phyloP scores from a whole-genome alignment of 2,888 invertebrate genomes.

The Drosophila subsilvestris region DNA sequence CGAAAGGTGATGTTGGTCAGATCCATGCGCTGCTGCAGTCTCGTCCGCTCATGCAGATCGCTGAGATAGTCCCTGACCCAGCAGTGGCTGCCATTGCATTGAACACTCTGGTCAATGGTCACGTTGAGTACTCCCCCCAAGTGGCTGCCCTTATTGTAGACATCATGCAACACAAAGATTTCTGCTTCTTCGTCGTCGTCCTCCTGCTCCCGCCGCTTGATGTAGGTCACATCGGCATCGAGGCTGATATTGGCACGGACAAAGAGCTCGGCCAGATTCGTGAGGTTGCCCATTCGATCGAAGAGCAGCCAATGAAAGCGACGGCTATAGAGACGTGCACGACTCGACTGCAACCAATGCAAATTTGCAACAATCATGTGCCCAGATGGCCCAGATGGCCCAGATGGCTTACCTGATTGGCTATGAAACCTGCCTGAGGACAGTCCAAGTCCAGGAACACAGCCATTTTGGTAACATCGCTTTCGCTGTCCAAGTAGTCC shows the following conservation, averaged over 20 bases:
- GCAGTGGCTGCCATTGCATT: constrained; percentile 62
- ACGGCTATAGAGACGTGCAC: constrained; percentile 59
- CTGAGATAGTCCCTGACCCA: constrained; percentile 58
- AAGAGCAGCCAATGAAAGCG: constrained; percentile 78
- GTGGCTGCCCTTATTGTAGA: constrained; percentile 82
- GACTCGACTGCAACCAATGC: constrained; percentile 70
- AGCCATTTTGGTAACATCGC: constrained; percentile 61
- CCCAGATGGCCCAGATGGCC: no score
- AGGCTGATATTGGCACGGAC: constrained; percentile 70
- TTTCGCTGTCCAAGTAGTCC: constrained; percentile 59
- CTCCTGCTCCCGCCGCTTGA: constrained; percentile 24
- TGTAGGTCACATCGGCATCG: constrained; percentile 78
- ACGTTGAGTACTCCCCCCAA: constrained; percentile 81
- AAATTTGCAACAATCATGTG: no score
- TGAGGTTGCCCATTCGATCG: constrained; percentile 56
- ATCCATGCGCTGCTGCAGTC: constrained; percentile 72
- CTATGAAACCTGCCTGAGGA: constrained; percentile 51
- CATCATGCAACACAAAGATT: constrained; percentile 72
- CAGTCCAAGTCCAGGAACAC: constrained; percentile 79
- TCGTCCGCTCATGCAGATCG: constrained; percentile 59
- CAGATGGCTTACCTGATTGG: constrained; percentile 72
- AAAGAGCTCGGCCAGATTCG: constrained; percentile 57
- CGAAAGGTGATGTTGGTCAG: constrained; percentile 77
- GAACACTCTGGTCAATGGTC: constrained; percentile 73
- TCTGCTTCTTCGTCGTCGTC: not conserved